A percentile compares a stretch with the other conserved stretches of the same genome.
phyloP scores from a whole-genome alignment of 2,888 invertebrate genomes.

The Melanotus villosus region DNA sequence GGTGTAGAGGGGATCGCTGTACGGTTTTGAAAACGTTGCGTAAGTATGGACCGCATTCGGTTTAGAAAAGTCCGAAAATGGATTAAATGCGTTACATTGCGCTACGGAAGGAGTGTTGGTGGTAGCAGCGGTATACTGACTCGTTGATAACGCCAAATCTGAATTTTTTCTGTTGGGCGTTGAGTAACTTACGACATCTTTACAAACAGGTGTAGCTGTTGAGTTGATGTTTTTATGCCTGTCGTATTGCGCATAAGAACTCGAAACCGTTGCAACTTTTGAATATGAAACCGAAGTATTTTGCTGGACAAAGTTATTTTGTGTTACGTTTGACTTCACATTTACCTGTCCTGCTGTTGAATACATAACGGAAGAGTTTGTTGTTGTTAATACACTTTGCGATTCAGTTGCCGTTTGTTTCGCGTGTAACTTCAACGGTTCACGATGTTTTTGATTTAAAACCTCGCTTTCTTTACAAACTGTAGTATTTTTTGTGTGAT shows the following conservation, averaged over 20 bases:
- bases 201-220: background rate
- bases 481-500: background rate
- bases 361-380: background rate
- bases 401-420: background rate
- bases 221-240: constrained; percentile 14
- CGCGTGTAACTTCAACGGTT: background rate
- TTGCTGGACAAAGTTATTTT: constrained; percentile 27
- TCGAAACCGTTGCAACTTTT: constrained; percentile 10
- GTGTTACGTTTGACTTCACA: constrained; percentile 11
- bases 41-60: constrained; percentile 39
- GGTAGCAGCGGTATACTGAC: constrained; percentile 22
- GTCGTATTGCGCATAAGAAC: constrained; percentile 23
- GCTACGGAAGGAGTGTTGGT: constrained; percentile 26
- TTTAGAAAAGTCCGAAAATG: constrained; percentile 59
- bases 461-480: background rate
- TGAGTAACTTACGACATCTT: constrained; percentile 21
- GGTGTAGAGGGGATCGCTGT: constrained; percentile 61
- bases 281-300: constrained; percentile 28
- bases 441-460: background rate
- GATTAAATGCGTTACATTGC: constrained; percentile 60
- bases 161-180: constrained; percentile 1
- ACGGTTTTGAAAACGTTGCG: constrained; percentile 54
- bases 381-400: background rate
- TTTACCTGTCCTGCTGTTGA: background rate
- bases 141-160: background rate